Evolutionary conservation across 1,140 invertebrate genomes (phyloP), one percentile per base, ranked within the genome.

Genomic region (Megalonaias nervosa): DNA sequence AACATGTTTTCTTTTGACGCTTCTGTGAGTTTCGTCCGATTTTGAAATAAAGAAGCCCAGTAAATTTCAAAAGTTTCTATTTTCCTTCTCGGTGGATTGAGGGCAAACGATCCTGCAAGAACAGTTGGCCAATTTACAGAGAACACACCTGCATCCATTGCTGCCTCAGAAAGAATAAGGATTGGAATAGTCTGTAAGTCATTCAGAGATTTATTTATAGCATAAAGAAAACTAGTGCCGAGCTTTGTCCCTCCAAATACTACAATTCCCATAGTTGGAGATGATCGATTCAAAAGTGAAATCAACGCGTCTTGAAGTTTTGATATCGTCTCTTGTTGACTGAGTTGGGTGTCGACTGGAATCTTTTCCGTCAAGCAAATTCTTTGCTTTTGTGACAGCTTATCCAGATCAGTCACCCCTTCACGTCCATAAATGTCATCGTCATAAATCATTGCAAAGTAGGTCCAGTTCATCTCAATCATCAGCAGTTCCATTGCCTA

Each of bases 381-480:
- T 57, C 69, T 70, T 19, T 12, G 55, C n/a, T 59, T 60, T 62
- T 38, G n/a, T 21, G 21, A 57, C 19, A 3, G 23, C 1, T 16
- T 59, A 1, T 56, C 13, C 11, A 78, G 59, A 9, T n/a, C 65
- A 2, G 55, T 58, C 56, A 61, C 58, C n/a, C 70, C 76, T n/a
- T 71, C 76, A 11, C 38, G 55, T 56, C 76, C 76, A 61, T 78
- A 78, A 13, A 67, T 5, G 61, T 78, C 58, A 38, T 78, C 60
- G 16, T 68, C 59, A 61, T 78, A 74, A 9, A 78, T 31, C 23
- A 78, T 48, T 6, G 71, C 65, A 23, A 78, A 56, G 48, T 72
- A 72, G 17, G 70, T 78, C 76, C 76, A 78, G 16, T 73, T 68
- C 6, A 73, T 23, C 2, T 21, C n/a, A 23, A 31, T 21, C 6